Evolutionary conservation across 2,797 vertebrate species (phyloP).

Genomic region (Clarias laeviceps): DNA sequence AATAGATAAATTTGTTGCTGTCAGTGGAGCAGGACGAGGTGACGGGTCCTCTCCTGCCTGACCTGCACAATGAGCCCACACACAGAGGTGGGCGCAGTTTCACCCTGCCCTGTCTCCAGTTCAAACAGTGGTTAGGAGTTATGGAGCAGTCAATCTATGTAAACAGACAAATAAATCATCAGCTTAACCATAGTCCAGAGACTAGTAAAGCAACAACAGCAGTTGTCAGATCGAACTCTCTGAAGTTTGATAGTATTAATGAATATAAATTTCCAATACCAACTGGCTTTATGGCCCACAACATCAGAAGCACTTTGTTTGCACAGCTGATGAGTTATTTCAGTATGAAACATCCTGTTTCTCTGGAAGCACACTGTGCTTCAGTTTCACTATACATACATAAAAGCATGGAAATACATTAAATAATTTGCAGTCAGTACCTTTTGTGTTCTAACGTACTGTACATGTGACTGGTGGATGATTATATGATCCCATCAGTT

Average conservation of each 20-base stretch:
- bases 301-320: slow-evolving; percentile 19
- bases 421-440: not conserved
- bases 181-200: slow-evolving; percentile 15
- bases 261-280: slow-evolving; percentile 4
- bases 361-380: not conserved
- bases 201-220: not conserved
- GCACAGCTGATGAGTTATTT: not conserved
- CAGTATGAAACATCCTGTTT: not conserved
- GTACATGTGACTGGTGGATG: slow-evolving; percentile 48
- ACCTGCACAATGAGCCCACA: slow-evolving; percentile 55
- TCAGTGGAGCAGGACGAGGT: slow-evolving; percentile 60
- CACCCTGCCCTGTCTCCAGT: slow-evolving; percentile 67
- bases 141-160: slow-evolving; percentile 72
- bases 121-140: slow-evolving; percentile 85
- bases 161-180: slow-evolving; percentile 80
- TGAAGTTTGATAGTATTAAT: not conserved
- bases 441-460: slow-evolving; percentile 55
- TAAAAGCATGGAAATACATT: not conserved
- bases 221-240: not conserved
- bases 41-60: slow-evolving; percentile 60
- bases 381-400: not conserved
- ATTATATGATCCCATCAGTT: slow-evolving; percentile 60
- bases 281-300: not conserved
- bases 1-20: slow-evolving; percentile 82
- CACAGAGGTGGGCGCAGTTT: slow-evolving; percentile 49